Percentiles rank a stretch among this genome's conserved stretches.
Evolutionary conservation across 2,113 vertebrate genomes (phyloP).

Genomic region (Lamprotornis superbus): DNA sequence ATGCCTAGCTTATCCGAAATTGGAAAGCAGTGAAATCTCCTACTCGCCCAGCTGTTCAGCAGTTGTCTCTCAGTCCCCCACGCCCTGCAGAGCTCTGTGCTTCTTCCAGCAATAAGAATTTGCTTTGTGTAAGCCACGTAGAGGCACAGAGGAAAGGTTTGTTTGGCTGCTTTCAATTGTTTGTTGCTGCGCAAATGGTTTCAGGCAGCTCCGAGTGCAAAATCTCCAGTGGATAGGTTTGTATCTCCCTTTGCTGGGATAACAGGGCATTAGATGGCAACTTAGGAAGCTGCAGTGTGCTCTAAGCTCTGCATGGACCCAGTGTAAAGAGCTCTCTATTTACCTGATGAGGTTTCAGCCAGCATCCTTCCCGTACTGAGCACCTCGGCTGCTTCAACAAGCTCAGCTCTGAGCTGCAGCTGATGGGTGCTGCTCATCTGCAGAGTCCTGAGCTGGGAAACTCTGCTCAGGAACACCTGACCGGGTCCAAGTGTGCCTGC

Average conservation of each 20-base stretch:
- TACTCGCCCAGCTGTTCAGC: constrained; percentile 39
- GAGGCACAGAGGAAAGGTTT: neutral
- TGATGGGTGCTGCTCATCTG: neutral
- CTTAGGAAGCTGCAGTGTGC: neutral
- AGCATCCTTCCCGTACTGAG: neutral
- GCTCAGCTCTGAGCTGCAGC: neutral
- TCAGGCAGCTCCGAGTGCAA: neutral
- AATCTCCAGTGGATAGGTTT: neutral
- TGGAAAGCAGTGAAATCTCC: neutral
- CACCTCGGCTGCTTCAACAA: neutral
- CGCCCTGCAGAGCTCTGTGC: neutral
- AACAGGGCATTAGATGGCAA: neutral
- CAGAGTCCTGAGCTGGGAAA: neutral
- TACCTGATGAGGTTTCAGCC: neutral
- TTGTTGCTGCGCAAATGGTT: neutral
- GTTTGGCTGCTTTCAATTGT: neutral
- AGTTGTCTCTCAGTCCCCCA: neutral
- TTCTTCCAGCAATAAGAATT: neutral
- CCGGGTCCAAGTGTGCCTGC: neutral
- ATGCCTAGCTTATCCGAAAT: neutral
- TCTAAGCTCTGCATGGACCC: neutral
- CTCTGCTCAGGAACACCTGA: fast-evolving
- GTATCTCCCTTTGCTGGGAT: neutral
- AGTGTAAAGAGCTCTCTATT: neutral
- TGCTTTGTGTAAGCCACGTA: neutral